Evolutionary conservation across 30 jellyfish, hydroid and myxozoan species (phyloP).

Genomic region (Cassiopea andromeda): DNA sequence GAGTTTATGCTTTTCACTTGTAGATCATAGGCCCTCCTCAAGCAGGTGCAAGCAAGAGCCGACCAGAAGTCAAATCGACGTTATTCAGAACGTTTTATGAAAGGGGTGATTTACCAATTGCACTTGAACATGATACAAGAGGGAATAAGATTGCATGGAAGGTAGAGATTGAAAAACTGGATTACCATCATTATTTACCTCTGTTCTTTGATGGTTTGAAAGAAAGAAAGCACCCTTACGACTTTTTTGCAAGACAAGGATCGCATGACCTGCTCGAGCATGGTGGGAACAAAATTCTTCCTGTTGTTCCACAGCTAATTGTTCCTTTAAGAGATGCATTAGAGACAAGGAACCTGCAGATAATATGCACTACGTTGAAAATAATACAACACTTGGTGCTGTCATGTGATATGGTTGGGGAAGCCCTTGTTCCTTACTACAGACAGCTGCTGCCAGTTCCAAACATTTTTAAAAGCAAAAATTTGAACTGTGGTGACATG

Average conservation of each 20-base stretch:
- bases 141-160: conserved; percentile 98
- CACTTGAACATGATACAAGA: conserved; percentile 94
- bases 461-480: conserved; percentile 87
- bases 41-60: conserved; percentile 91
- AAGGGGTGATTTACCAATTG: conserved; percentile 95
- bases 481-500: conserved; percentile 89
- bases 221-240: conserved; percentile 92
- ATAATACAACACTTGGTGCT: conserved; percentile 88
- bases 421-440: conserved; percentile 95
- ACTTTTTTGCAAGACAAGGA: conserved; percentile 96
- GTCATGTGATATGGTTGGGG: conserved; percentile 98
- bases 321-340: conserved; percentile 91
- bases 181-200: conserved; percentile 95
- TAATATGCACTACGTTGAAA: conserved; percentile 86
- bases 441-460: conserved; percentile 90
- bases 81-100: conserved; percentile 87
- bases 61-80: conserved; percentile 90
- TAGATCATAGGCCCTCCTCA: conserved; percentile 96
- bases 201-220: conserved; percentile 91
- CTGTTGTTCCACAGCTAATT: conserved; percentile 94
- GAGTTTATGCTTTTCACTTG: background rate
- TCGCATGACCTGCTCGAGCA: conserved; percentile 93
- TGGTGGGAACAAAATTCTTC: conserved; percentile 89
- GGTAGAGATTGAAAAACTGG: conserved; percentile 93
- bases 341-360: conserved; percentile 81